Evolutionary conservation across 2,113 vertebrate genomes (phyloP).

Genomic region (Nothobranchius kuhntae): DNA sequence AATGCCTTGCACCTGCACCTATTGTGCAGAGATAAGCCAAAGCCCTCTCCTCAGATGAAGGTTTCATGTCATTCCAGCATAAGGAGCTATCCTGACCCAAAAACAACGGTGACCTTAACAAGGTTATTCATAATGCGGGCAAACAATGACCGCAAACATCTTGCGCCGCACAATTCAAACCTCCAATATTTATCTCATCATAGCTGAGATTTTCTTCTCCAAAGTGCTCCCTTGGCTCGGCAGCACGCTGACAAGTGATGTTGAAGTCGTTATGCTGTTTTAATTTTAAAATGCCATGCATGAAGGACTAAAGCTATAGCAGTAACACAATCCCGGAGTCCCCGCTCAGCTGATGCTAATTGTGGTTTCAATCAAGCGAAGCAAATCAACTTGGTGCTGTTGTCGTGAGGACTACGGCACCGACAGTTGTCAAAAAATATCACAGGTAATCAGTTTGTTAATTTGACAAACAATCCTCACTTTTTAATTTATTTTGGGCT

Average conservation of each 20-base stretch:
- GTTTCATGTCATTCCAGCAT: constrained; percentile 46
- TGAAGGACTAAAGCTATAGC: background rate
- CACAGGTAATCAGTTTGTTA: too few species aligned
- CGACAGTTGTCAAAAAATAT: too few species aligned
- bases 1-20: too few species aligned
- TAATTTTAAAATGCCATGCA: background rate
- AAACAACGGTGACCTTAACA: constrained; percentile 28
- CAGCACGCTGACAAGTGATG: background rate
- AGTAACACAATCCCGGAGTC: background rate
- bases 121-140: constrained; percentile 55
- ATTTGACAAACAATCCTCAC: too few species aligned
- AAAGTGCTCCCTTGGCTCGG: background rate
- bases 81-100: constrained; percentile 6
- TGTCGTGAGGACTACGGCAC: background rate
- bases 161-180: constrained; percentile 48
- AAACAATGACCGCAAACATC: constrained; percentile 67
- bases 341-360: background rate
- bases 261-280: background rate
- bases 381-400: background rate
- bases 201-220: constrained; percentile 7
- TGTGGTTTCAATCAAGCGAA: background rate
- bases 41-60: constrained; percentile 5
- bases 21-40: constrained; percentile 7
- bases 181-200: constrained; percentile 70
- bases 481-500: too few species aligned